Percentiles rank a stretch among this genome's conserved stretches.
These are phyloP conservation scores for Gymnocypris eckloni DNA, from an alignment of 2,797 vertebrate genomes.

Conservation along the genomic window DNA sequence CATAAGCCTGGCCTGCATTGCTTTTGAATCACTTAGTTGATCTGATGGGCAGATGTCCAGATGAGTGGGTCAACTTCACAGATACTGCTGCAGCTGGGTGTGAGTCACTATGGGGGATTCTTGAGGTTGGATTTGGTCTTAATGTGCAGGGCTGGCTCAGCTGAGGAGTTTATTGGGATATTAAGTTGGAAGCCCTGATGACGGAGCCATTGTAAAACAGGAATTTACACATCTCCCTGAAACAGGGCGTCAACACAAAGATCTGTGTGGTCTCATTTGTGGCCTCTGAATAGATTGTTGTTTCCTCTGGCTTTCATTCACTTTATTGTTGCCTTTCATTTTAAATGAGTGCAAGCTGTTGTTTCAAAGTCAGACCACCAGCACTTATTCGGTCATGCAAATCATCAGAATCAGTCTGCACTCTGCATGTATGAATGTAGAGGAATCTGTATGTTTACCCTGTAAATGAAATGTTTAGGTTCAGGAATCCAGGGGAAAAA, in stretches of 20 bases:
- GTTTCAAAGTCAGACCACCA: constrained; percentile 42
- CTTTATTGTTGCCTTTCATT: constrained; percentile 49
- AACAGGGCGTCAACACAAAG: constrained; percentile 40
- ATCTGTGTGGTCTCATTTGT: constrained; percentile 53
- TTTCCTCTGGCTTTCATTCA: constrained; percentile 32
- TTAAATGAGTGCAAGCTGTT: constrained; percentile 39
- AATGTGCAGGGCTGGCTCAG: constrained; percentile 40
- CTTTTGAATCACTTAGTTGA: constrained; percentile 33
- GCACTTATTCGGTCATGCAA: constrained; percentile 27
- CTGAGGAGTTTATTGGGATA: constrained; percentile 40
- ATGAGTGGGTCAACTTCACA: constrained; percentile 20
- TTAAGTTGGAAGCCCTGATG: constrained; percentile 33
- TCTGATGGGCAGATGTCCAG: constrained; percentile 44
- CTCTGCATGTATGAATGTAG: not conserved
- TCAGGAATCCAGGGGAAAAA: constrained; percentile 52
- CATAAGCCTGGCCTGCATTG: constrained; percentile 8
- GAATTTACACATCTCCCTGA: constrained; percentile 42
- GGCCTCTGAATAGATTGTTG: constrained; percentile 29
- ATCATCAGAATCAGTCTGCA: constrained; percentile 15
- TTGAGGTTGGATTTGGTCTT: not conserved
- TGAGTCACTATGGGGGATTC: constrained; percentile 43
- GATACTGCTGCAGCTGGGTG: constrained; percentile 52
- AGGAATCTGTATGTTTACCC: constrained; percentile 51
- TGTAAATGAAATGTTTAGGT: constrained; percentile 38
- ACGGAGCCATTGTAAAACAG: constrained; percentile 22